These are phyloP conservation scores for Mionectes macconnelli DNA, from an alignment of 2,113 vertebrate species.

Conservation along the genomic window DNA sequence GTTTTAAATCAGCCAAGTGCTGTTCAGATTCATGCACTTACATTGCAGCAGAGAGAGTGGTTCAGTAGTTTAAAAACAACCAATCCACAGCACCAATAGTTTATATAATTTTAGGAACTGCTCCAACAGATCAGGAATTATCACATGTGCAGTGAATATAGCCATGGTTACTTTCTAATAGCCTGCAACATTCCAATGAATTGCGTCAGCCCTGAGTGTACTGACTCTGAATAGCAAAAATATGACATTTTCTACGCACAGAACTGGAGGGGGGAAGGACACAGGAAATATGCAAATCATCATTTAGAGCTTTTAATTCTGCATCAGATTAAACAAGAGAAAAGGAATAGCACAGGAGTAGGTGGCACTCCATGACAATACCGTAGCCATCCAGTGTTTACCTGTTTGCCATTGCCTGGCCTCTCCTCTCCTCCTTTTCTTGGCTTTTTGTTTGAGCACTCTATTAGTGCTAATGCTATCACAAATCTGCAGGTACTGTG, in stretches of 20 bases:
- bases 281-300: slow-evolving; percentile 60
- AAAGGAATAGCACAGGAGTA: slow-evolving; percentile 30
- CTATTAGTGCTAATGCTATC: slow-evolving; percentile 87
- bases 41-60: slow-evolving; percentile 41
- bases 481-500: slow-evolving; percentile 93
- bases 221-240: background rate
- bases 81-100: slow-evolving; percentile 43
- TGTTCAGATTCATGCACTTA: slow-evolving; percentile 59
- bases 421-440: slow-evolving; percentile 94
- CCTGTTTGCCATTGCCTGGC: slow-evolving; percentile 95
- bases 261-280: slow-evolving; percentile 66
- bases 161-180: background rate
- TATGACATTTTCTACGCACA: slow-evolving; percentile 23
- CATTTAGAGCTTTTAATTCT: background rate
- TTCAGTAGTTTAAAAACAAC: slow-evolving; percentile 47
- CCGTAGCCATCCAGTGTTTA: slow-evolving; percentile 70
- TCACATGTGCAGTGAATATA: background rate
- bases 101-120: slow-evolving; percentile 10
- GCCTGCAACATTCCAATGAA: background rate
- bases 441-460: slow-evolving; percentile 90
- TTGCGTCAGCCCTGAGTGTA: background rate
- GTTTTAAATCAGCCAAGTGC: slow-evolving; percentile 53
- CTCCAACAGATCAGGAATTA: background rate
- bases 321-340: background rate
- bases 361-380: slow-evolving; percentile 45